A percentile compares a stretch with the other conserved stretches of the same genome.
phyloP scores from a whole-genome alignment of 2,797 vertebrate genomes.

The Apogon hyalosoma region DNA sequence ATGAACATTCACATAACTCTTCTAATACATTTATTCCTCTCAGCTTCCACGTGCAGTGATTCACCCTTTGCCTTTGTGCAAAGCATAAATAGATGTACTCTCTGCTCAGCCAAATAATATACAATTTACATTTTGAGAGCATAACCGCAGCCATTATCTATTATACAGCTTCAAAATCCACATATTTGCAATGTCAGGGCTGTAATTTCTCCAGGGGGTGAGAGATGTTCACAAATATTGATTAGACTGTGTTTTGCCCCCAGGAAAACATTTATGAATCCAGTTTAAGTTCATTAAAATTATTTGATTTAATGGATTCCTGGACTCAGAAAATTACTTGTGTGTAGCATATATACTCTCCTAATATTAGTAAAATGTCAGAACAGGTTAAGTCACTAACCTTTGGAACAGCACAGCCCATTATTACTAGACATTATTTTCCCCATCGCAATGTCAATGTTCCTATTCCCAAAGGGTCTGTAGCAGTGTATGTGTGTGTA shows the following conservation, averaged over 20 bases:
- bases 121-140: slow-evolving; percentile 33
- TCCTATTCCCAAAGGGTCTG: slow-evolving; percentile 23
- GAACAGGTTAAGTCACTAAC: slow-evolving; percentile 59
- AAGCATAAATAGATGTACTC: neutral
- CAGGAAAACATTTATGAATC: slow-evolving; percentile 32
- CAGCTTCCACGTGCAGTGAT: slow-evolving; percentile 17
- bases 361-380: slow-evolving; percentile 53
- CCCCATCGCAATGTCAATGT: slow-evolving; percentile 60
- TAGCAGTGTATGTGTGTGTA: slow-evolving; percentile 12
- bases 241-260: slow-evolving; percentile 18
- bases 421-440: slow-evolving; percentile 19
- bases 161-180: slow-evolving; percentile 11
- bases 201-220: slow-evolving; percentile 10
- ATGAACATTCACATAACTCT: slow-evolving; percentile 30
- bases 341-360: neutral
- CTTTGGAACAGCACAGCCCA: slow-evolving; percentile 43
- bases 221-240: slow-evolving; percentile 25
- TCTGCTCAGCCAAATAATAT: slow-evolving; percentile 2
- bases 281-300: slow-evolving; percentile 14
- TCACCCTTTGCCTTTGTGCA: slow-evolving; percentile 14
- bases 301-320: slow-evolving; percentile 40
- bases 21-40: slow-evolving; percentile 25
- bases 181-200: slow-evolving; percentile 8
- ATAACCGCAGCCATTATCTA: slow-evolving; percentile 18
- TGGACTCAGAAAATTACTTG: slow-evolving; percentile 20